A percentile compares a stretch with the other conserved stretches of the same genome.
These are phyloP conservation scores for Camptogramma bilineatum DNA, from an alignment of 2,888 invertebrate species.

Conservation along the genomic window DNA sequence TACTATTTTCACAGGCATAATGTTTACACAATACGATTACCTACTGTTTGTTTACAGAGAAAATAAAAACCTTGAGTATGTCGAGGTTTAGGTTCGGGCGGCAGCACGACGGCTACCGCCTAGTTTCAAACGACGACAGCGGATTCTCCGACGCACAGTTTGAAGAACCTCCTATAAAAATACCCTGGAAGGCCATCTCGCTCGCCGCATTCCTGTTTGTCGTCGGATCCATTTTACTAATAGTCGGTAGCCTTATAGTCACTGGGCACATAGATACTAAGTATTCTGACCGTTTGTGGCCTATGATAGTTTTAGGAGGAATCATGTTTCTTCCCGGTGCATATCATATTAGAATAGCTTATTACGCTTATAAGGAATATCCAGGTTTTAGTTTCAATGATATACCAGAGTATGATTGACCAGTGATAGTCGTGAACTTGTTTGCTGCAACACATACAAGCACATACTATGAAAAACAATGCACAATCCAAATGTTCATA, in stretches of 20 bases:
- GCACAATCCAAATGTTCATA: background rate
- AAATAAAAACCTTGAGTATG: constrained; percentile 73
- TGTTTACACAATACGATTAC: background rate
- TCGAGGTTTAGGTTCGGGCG: constrained; percentile 86
- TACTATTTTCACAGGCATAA: too few relatives aligned
- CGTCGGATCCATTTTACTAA: constrained; percentile 91
- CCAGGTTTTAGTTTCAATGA: constrained; percentile 95
- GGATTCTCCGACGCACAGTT: constrained; percentile 91
- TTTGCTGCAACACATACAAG: background rate
- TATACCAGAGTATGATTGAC: constrained; percentile 93
- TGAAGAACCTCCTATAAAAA: constrained; percentile 87
- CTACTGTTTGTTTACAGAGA: constrained; percentile 53
- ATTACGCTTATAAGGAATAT: constrained; percentile 93
- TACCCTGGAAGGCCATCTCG: constrained; percentile 94
- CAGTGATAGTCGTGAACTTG: background rate
- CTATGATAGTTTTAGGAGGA: constrained; percentile 93
- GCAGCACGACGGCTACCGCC: constrained; percentile 87
- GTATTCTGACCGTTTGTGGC: constrained; percentile 95
- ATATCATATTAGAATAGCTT: constrained; percentile 95
- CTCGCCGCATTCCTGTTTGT: constrained; percentile 91
- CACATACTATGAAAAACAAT: background rate
- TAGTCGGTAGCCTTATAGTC: constrained; percentile 91
- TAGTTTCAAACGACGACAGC: constrained; percentile 84
- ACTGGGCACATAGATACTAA: constrained; percentile 92
- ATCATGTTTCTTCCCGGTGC: constrained; percentile 97